Evolutionary conservation across 2,888 invertebrate genomes (phyloP).

Genomic region (Lamellibrachia columna): DNA sequence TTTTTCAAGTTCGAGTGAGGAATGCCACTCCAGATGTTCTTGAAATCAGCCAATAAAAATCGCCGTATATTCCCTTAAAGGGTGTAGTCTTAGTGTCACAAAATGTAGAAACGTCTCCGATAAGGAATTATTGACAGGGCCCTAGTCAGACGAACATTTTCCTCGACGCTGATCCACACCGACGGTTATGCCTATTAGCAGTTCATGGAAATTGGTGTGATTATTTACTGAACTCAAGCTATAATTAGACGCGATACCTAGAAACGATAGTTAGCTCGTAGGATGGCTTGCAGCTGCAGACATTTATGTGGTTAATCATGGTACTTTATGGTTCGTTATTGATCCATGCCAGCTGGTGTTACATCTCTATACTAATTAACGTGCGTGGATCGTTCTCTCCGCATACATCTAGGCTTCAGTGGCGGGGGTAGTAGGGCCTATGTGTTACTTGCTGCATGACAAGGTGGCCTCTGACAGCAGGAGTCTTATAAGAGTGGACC

Average conservation of each 20-base stretch:
- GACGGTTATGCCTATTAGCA: neutral
- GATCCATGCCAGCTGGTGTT: neutral
- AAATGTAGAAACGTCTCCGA: neutral
- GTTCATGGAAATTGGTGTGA: neutral
- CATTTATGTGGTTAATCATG: neutral
- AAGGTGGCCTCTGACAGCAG: too few relatives aligned
- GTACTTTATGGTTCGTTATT: neutral
- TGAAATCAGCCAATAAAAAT: too few relatives aligned
- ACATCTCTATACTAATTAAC: neutral
- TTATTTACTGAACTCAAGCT: neutral
- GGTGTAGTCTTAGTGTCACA: too few relatives aligned
- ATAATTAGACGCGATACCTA: neutral
- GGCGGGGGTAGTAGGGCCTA: too few relatives aligned
- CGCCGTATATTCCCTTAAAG: too few relatives aligned
- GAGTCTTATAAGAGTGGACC: too few relatives aligned
- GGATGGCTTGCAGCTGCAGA: neutral
- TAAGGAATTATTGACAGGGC: neutral
- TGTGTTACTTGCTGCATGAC: too few relatives aligned
- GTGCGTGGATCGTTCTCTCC: neutral
- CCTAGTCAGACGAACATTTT: neutral
- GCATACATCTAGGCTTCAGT: too few relatives aligned
- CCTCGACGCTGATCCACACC: neutral
- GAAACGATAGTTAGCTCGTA: neutral
- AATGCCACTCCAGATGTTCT: too few relatives aligned
- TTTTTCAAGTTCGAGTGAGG: too few relatives aligned